These are phyloP conservation scores for Gymnothorax reevesii DNA, from an alignment of 2,797 vertebrate genomes.

Conservation along the genomic window DNA sequence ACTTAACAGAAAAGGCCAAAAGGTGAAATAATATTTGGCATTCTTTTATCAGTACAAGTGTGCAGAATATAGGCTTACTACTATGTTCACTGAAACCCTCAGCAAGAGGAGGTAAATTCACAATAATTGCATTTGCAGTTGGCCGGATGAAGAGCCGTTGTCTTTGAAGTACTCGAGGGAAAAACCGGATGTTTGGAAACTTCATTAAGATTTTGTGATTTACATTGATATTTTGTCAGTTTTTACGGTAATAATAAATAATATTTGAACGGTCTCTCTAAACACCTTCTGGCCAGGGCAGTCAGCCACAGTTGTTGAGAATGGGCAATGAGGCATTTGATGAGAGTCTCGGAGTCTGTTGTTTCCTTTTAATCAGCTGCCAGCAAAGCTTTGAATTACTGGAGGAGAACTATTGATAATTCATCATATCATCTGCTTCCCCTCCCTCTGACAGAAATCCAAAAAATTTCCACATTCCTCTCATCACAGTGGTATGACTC, in stretches of 20 bases:
- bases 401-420: constrained; percentile 18
- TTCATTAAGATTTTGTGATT: not conserved
- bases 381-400: constrained; percentile 11
- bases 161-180: not conserved
- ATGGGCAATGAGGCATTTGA: constrained; percentile 19
- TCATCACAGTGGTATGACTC: constrained; percentile 14
- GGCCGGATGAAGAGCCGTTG: not conserved
- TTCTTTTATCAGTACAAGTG: not conserved
- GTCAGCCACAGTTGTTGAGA: constrained; percentile 11
- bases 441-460: not conserved
- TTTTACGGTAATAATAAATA: constrained; percentile 8
- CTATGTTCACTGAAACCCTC: not conserved
- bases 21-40: not conserved
- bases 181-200: not conserved
- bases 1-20: not conserved
- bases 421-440: constrained; percentile 15
- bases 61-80: not conserved
- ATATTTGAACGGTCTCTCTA: constrained; percentile 22
- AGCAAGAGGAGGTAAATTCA: not conserved
- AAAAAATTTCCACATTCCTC: not conserved
- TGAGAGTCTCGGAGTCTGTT: not conserved
- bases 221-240: not conserved
- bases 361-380: constrained; percentile 7
- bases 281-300: constrained; percentile 8
- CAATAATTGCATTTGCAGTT: not conserved